Percentiles rank a stretch among this genome's conserved stretches.
Conservation (phyloP, 1,140 invertebrate species). For the Stratiolaelaps scimitus region DNA sequence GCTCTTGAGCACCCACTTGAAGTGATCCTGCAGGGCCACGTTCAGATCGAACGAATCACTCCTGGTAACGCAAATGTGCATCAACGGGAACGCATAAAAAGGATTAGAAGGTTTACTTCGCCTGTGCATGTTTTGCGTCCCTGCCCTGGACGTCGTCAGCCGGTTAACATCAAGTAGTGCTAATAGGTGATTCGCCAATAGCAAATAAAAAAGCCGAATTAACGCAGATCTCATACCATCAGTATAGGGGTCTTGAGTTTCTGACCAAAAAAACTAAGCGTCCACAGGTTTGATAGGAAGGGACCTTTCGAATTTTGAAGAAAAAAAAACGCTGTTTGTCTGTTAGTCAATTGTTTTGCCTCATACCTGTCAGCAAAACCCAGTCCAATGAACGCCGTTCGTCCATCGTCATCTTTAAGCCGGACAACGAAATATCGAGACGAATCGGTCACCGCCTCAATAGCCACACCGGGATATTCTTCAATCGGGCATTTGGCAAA, state of each 20-base stretch:
- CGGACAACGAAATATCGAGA: slow-evolving; percentile 95
- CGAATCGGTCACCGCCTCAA: slow-evolving; percentile 92
- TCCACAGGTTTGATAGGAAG: too few species aligned
- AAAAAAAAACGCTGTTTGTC: too few species aligned
- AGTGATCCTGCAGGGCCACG: slow-evolving; percentile 95
- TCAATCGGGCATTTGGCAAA: slow-evolving; percentile 98
- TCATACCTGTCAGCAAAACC: slow-evolving; percentile 69
- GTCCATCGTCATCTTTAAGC: slow-evolving; percentile 87
- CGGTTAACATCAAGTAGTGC: too few species aligned
- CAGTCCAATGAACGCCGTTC: slow-evolving; percentile 89
- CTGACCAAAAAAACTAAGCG: too few species aligned
- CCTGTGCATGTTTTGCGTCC: neutral
- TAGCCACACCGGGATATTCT: slow-evolving; percentile 78
- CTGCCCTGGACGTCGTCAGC: too few species aligned
- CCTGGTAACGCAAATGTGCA: slow-evolving; percentile 42
- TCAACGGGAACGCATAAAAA: too few species aligned
- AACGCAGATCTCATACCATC: too few species aligned
- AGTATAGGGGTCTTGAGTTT: too few species aligned
- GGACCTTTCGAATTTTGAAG: too few species aligned
- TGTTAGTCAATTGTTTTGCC: neutral
- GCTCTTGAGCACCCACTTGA: slow-evolving; percentile 51
- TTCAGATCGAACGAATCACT: slow-evolving; percentile 99
- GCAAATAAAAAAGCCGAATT: neutral
- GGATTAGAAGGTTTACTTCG: neutral
- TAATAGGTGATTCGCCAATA: neutral